A percentile compares a stretch with the other conserved stretches of the same genome.
Evolutionary conservation across 2,113 vertebrate genomes (phyloP).

Genomic region (Chinchilla lanigera): DNA sequence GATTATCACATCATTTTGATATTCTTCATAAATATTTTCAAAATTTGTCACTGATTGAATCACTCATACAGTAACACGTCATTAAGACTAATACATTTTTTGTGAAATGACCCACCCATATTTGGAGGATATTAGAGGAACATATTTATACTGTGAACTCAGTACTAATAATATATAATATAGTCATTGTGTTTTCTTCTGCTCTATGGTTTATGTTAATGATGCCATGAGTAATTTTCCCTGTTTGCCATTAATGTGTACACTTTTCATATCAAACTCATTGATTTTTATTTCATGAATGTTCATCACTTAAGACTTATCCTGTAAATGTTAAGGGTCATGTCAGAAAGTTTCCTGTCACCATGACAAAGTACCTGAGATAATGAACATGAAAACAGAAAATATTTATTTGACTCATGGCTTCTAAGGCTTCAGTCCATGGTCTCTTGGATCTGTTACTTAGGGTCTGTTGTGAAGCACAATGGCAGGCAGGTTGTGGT

Average conservation of each 20-base stretch:
- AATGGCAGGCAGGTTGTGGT: fast-evolving
- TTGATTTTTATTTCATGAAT: not conserved
- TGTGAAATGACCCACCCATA: not conserved
- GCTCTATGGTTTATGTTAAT: not conserved
- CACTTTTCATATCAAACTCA: not conserved
- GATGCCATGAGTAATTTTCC: not conserved
- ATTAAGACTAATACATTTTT: not conserved
- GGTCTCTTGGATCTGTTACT: not conserved
- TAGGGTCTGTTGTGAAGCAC: not conserved
- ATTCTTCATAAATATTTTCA: not conserved
- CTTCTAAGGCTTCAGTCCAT: not conserved
- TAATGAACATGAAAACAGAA: not conserved
- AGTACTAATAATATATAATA: not conserved
- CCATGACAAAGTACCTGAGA: not conserved
- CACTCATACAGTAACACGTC: not conserved
- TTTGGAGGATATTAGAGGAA: not conserved
- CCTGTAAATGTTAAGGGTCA: not conserved
- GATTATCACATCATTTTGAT: not conserved
- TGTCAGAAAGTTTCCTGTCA: not conserved
- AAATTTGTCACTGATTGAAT: not conserved
- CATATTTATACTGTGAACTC: not conserved
- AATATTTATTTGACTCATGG: not conserved
- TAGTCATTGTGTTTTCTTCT: not conserved
- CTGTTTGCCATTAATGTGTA: not conserved
- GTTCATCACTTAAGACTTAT: not conserved